Evolutionary conservation across 2,888 invertebrate species (phyloP).

Genomic region (Dyspetes luteomarginatus): DNA sequence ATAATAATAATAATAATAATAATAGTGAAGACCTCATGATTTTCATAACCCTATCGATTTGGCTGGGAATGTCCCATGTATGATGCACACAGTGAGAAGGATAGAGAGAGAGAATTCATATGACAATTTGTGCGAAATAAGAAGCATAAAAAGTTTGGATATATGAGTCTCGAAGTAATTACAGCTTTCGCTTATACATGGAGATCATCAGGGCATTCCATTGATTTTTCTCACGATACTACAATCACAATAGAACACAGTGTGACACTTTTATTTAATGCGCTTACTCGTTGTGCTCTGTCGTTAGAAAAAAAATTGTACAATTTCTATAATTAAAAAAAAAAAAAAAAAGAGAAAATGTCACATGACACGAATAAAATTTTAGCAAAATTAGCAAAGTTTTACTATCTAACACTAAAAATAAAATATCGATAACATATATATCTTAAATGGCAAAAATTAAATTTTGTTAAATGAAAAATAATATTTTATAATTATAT

Average conservation of each 20-base stretch:
- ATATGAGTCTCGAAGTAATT: background rate
- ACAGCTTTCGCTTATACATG: background rate
- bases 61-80: too few relatives aligned
- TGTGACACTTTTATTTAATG: background rate
- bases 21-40: too few relatives aligned
- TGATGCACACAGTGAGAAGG: too few relatives aligned
- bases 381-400: too few relatives aligned
- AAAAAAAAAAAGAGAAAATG: background rate
- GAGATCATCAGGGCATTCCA: background rate
- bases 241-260: background rate
- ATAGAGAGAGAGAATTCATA: too few relatives aligned
- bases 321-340: background rate
- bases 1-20: too few relatives aligned
- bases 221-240: conserved; percentile 11
- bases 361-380: too few relatives aligned
- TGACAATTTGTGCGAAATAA: background rate
- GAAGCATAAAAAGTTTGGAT: background rate
- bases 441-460: background rate
- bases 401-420: too few relatives aligned
- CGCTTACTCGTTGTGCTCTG: background rate
- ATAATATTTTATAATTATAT: too few relatives aligned
- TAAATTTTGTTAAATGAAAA: background rate
- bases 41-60: too few relatives aligned
- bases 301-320: background rate
- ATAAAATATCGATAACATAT: too few relatives aligned